Evolutionary conservation across 1,140 invertebrate species (phyloP).

Genomic region (Drosophila santomea): DNA sequence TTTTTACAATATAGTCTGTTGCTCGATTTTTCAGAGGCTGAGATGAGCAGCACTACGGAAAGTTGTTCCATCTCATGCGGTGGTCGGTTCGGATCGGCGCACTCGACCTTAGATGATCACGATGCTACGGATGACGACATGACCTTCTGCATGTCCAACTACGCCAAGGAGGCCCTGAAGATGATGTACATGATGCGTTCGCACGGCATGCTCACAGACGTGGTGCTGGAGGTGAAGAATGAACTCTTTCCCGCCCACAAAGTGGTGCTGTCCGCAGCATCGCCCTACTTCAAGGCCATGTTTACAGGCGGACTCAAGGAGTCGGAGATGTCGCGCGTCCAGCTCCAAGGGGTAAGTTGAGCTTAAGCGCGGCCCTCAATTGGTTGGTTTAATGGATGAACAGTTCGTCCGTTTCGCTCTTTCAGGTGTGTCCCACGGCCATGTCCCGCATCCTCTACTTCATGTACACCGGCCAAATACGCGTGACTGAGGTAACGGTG

Average conservation of each 20-base stretch:
- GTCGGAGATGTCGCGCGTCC: constrained; percentile 93
- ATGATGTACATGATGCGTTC: constrained; percentile 96
- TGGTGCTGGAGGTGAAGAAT: constrained; percentile 92
- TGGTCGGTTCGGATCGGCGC: constrained; percentile 52
- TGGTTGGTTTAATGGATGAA: constrained; percentile 72
- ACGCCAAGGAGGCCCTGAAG: constrained; percentile 93
- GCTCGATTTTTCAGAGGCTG: constrained; percentile 38
- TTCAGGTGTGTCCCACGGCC: constrained; percentile 89
- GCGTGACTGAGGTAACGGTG: constrained; percentile 95
- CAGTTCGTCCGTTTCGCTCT: constrained; percentile 53
- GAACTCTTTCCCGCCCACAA: constrained; percentile 96
- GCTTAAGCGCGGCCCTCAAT: constrained; percentile 26
- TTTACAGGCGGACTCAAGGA: constrained; percentile 95
- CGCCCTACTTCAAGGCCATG: constrained; percentile 98
- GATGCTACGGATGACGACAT: constrained; percentile 87
- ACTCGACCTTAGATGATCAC: constrained; percentile 68
- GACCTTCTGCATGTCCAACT: constrained; percentile 94
- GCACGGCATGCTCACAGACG: constrained; percentile 95
- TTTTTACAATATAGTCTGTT: background rate
- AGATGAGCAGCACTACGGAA: constrained; percentile 70
- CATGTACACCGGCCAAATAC: constrained; percentile 95
- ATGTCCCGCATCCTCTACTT: constrained; percentile 94
- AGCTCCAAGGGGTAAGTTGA: constrained; percentile 91
- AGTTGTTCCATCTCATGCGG: constrained; percentile 59
- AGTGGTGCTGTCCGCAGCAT: constrained; percentile 95